A percentile compares a stretch with the other conserved stretches of the same genome.
These are phyloP conservation scores for Callopanchax toddi DNA, from an alignment of 2,113 vertebrate genomes.

Conservation along the genomic window DNA sequence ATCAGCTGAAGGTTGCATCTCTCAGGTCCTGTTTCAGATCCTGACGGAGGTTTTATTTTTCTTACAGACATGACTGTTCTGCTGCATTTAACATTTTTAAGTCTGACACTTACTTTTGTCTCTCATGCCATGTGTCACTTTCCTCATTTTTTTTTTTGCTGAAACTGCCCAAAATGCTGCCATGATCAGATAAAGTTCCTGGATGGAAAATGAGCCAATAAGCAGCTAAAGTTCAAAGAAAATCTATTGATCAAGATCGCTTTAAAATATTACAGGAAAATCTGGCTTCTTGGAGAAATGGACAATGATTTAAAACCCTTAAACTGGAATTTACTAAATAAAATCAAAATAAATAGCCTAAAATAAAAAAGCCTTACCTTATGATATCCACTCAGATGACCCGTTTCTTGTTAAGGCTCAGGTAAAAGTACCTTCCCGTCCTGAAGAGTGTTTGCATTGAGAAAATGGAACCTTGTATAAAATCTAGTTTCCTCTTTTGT, in stretches of 20 bases:
- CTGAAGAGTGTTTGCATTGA: neutral
- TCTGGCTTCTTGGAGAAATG: neutral
- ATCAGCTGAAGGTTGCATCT: too few relatives aligned
- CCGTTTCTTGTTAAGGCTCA: neutral
- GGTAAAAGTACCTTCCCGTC: neutral
- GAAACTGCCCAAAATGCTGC: neutral
- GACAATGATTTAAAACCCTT: too few relatives aligned
- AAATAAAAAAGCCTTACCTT: too few relatives aligned
- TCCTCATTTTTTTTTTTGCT: neutral
- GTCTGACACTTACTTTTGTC: too few relatives aligned
- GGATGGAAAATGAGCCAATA: neutral
- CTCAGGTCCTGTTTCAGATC: too few relatives aligned
- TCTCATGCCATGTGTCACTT: too few relatives aligned
- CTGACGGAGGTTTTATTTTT: too few relatives aligned
- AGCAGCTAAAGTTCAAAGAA: neutral
- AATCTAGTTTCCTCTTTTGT: constrained; percentile 29
- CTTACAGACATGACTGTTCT: too few relatives aligned
- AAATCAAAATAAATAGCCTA: too few relatives aligned
- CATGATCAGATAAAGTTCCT: neutral
- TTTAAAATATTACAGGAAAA: neutral
- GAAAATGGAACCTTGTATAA: neutral
- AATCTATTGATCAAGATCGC: neutral
- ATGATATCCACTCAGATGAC: neutral
- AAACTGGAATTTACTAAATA: too few relatives aligned
- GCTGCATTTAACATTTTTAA: too few relatives aligned